Conservation (phyloP, 1,140 invertebrate genomes). For the Macrobrachium rosenbergii region DNA sequence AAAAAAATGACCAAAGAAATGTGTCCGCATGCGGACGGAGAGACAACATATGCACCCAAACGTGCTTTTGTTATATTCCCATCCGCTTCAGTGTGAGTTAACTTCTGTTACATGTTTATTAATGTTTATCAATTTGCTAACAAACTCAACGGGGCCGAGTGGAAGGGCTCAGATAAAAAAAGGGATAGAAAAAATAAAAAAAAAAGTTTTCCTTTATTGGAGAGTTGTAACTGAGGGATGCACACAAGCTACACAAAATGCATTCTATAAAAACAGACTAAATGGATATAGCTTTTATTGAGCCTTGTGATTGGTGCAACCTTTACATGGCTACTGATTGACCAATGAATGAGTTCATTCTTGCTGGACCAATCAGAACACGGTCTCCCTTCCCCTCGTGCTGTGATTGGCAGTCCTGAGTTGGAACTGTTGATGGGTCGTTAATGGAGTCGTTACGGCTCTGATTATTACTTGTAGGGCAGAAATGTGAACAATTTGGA, state of each 20-base stretch:
- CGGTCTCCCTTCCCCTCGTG: slow-evolving; percentile 32
- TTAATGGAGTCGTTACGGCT: slow-evolving; percentile 62
- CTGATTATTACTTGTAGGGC: slow-evolving; percentile 63
- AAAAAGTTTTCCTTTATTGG: too few species aligned
- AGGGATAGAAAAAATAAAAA: too few species aligned
- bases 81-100: slow-evolving; percentile 22
- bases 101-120: slow-evolving; percentile 35
- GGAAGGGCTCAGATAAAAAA: neutral
- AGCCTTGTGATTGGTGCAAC: slow-evolving; percentile 55
- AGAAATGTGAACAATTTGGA: slow-evolving; percentile 63
- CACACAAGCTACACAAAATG: slow-evolving; percentile 43
- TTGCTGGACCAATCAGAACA: slow-evolving; percentile 57
- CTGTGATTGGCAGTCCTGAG: slow-evolving; percentile 56
- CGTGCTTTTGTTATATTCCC: slow-evolving; percentile 24
- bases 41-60: too few species aligned
- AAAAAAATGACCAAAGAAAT: neutral
- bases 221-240: slow-evolving; percentile 33
- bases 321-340: slow-evolving; percentile 61
- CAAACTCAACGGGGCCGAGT: slow-evolving; percentile 8
- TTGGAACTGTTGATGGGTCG: slow-evolving; percentile 57
- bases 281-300: slow-evolving; percentile 59
- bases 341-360: slow-evolving; percentile 58
- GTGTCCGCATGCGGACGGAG: neutral
- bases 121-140: slow-evolving; percentile 53
- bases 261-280: slow-evolving; percentile 55